Evolutionary conservation across 2,888 invertebrate species (phyloP), one percentile per base, ranked within the genome.

Genomic region (Tanaodytes sp.): DNA sequence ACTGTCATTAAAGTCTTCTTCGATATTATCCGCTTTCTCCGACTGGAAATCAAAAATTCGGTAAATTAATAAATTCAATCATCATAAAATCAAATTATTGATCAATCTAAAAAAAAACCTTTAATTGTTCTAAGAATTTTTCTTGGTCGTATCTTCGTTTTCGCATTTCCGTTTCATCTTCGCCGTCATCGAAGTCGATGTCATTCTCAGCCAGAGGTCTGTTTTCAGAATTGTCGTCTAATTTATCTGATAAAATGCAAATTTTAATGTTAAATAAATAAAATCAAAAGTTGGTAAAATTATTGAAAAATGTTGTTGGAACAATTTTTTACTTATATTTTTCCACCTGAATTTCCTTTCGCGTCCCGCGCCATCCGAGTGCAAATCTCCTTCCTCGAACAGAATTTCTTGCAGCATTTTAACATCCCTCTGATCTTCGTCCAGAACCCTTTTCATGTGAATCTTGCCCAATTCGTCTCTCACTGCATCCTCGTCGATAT

Each of bases 341-440:
- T 89, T 92, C 97, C 96, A 97, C 70, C 90, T 89, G 82, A 97
- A 97, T 80, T 93, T 91, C 23, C 94, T 87, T 77, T 92, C 90
- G 2, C 96, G 87, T 6, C 92, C 92, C 1, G 91, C 89, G 1
- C 90, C 92, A 19, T 93, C 93, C 0, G 88, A 87, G 74, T 93
- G 90, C 72, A 94, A 87, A 78, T 97, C 97, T 0, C 95, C 95
- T 79, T 97, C 96, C 81, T 96, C 95, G 31, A 97, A 90, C 20
- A 96, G 87, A 81, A 95, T 86, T 80, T 97, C 96, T 82, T 97
- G 93, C 11, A 96, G 87, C 75, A 94, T 85, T 75, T 92, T 88
- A 14, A 97, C 91, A 83, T 96, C 93, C 16, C 93, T 88, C 76
- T 94, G 92, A 83, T 98, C 97, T 73, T 96, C 92, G 79, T 97